Percentiles rank a stretch among this genome's conserved stretches.
phyloP scores from a whole-genome alignment of 2,113 vertebrate genomes.

The Amphiprion percula region DNA sequence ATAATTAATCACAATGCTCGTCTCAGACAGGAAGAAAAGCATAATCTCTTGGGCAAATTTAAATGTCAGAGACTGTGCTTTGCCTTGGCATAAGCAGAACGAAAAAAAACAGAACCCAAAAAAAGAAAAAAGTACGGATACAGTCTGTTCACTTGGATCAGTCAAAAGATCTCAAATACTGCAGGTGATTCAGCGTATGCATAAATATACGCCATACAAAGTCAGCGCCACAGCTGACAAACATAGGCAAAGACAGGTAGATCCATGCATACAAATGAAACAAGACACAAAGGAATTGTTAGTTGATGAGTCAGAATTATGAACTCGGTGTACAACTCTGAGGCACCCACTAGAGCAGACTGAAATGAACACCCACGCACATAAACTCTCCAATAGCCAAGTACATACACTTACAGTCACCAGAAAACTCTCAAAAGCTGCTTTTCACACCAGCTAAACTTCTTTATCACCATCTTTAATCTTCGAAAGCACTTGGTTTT shows the following conservation, averaged over 20 bases:
- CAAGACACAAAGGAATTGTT: constrained; percentile 28
- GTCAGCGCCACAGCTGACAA: neutral
- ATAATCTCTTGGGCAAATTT: constrained; percentile 1
- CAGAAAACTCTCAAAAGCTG: neutral
- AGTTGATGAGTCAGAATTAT: constrained; percentile 39
- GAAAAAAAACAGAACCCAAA: neutral
- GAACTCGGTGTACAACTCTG: constrained; percentile 21
- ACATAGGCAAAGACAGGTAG: constrained; percentile 1
- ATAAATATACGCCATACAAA: neutral
- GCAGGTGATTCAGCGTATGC: neutral
- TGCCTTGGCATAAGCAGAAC: neutral
- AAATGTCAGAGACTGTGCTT: neutral
- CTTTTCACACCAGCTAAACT: no score
- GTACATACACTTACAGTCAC: constrained; percentile 28
- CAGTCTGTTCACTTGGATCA: neutral
- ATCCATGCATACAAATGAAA: constrained; percentile 32
- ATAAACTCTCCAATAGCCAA: neutral
- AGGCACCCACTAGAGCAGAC: constrained; percentile 26
- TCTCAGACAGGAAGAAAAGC: neutral
- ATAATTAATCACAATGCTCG: constrained; percentile 5
- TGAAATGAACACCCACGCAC: constrained; percentile 18
- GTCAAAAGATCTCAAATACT: neutral
- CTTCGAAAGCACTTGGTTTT: neutral
- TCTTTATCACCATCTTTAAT: neutral
- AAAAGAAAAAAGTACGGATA: no score